Conservation (phyloP, 2,888 invertebrate species). For the Bombylius discolor region DNA sequence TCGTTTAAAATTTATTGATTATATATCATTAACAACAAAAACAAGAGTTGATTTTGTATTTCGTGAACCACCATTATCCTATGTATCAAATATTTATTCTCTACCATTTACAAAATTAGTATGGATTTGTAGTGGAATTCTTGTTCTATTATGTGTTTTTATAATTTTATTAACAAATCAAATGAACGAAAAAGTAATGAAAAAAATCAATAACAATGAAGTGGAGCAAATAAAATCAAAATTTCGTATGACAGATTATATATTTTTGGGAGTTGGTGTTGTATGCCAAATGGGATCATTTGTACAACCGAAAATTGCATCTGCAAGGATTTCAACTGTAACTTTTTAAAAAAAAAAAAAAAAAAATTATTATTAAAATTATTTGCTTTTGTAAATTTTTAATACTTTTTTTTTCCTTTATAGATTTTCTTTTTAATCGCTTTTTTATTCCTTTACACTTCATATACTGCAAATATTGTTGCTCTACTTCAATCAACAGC, state of each 20-base stretch:
- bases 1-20: slow-evolving; percentile 37
- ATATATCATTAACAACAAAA: slow-evolving; percentile 42
- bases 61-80: slow-evolving; percentile 50
- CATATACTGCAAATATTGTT: slow-evolving; percentile 57
- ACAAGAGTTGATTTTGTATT: slow-evolving; percentile 48
- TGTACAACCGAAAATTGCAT: slow-evolving; percentile 36
- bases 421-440: slow-evolving; percentile 47
- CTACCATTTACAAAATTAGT: slow-evolving; percentile 50
- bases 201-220: neutral
- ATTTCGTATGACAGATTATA: slow-evolving; percentile 32
- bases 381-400: neutral
- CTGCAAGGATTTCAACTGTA: slow-evolving; percentile 23
- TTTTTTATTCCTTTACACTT: slow-evolving; percentile 48
- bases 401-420: neutral
- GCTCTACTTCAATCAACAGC: slow-evolving; percentile 51
- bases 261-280: slow-evolving; percentile 44
- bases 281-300: slow-evolving; percentile 47
- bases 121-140: slow-evolving; percentile 45
- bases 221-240: neutral
- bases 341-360: neutral
- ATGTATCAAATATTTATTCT: slow-evolving; percentile 51
- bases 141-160: slow-evolving; percentile 26
- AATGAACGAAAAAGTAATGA: neutral
- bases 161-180: slow-evolving; percentile 5
- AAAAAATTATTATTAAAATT: neutral